Evolutionary conservation across 2,888 invertebrate species (phyloP).

Genomic region (Nephrocerus scutellatus): DNA sequence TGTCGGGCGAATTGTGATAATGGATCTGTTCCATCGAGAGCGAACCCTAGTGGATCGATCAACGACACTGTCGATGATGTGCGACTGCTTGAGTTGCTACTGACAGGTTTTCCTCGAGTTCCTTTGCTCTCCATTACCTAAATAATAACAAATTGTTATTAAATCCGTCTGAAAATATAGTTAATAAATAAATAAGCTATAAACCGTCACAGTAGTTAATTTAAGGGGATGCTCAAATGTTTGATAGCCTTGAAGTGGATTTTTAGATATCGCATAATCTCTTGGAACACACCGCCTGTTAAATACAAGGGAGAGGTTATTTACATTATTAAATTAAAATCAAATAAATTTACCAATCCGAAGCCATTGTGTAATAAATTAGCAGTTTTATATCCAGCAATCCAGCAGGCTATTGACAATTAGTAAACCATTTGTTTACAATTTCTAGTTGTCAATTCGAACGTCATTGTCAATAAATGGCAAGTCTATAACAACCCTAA

Average conservation of each 20-base stretch:
- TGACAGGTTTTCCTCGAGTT: conserved; percentile 47
- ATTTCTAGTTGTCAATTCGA: too few species aligned
- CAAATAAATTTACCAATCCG: too few species aligned
- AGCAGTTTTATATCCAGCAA: too few species aligned
- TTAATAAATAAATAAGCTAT: conserved; percentile 2
- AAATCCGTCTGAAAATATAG: neutral
- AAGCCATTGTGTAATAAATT: too few species aligned
- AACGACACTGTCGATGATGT: conserved; percentile 51
- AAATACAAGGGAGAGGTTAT: too few species aligned
- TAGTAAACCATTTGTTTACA: too few species aligned
- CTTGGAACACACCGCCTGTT: conserved; percentile 40
- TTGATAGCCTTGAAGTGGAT: conserved; percentile 29
- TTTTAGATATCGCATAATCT: conserved; percentile 34
- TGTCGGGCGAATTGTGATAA: conserved; percentile 62
- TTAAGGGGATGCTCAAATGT: conserved; percentile 56
- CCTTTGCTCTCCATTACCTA: conserved; percentile 53
- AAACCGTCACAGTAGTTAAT: conserved; percentile 49
- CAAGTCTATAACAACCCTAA: too few species aligned
- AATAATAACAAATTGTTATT: conserved; percentile 4
- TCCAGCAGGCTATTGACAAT: too few species aligned
- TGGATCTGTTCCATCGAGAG: conserved; percentile 67
- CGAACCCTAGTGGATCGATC: conserved; percentile 51
- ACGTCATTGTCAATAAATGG: too few species aligned
- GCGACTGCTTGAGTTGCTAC: conserved; percentile 50
- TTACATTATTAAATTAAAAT: too few species aligned